Percentiles rank a stretch among this genome's conserved stretches.
These are phyloP conservation scores for Drosophila recens DNA, from an alignment of 2,888 invertebrate genomes.

Conservation along the genomic window DNA sequence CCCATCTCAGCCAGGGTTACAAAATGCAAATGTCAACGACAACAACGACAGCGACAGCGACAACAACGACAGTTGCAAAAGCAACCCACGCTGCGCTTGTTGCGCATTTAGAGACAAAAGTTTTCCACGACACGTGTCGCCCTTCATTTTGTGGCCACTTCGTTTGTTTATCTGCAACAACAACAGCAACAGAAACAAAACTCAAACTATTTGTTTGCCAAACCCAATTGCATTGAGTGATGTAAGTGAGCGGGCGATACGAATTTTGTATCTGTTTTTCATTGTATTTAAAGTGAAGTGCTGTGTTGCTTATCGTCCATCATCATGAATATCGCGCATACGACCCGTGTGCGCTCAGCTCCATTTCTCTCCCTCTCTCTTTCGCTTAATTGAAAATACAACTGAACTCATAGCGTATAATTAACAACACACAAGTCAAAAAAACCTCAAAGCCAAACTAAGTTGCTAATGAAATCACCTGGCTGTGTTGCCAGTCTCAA, in stretches of 20 bases:
- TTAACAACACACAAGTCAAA: conserved; percentile 62
- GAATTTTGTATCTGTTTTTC: conserved; percentile 30
- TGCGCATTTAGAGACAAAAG: conserved; percentile 59
- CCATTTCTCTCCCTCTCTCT: conserved; percentile 13
- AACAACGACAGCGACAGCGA: background rate
- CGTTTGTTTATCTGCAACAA: conserved; percentile 40
- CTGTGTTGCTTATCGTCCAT: conserved; percentile 33
- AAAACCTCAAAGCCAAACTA: conserved; percentile 38
- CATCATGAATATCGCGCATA: conserved; percentile 45
- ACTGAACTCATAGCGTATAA: conserved; percentile 54
- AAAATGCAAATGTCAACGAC: conserved; percentile 72
- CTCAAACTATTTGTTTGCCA: conserved; percentile 63
- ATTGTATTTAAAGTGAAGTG: conserved; percentile 35
- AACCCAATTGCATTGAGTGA: conserved; percentile 55
- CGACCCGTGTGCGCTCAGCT: conserved; percentile 23
- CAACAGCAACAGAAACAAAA: conserved; percentile 12
- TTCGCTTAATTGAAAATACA: conserved; percentile 28
- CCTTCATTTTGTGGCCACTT: conserved; percentile 28
- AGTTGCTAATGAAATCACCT: conserved; percentile 54
- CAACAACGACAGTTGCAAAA: conserved; percentile 5
- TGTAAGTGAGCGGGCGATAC: conserved; percentile 49
- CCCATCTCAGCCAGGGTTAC: conserved; percentile 13
- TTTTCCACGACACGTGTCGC: conserved; percentile 58
- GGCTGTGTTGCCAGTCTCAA: background rate
- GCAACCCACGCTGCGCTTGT: conserved; percentile 51